Base-by-base conservation (phyloP, 2,797 vertebrate genomes). In the Ctenosaura bakeri region DNA sequence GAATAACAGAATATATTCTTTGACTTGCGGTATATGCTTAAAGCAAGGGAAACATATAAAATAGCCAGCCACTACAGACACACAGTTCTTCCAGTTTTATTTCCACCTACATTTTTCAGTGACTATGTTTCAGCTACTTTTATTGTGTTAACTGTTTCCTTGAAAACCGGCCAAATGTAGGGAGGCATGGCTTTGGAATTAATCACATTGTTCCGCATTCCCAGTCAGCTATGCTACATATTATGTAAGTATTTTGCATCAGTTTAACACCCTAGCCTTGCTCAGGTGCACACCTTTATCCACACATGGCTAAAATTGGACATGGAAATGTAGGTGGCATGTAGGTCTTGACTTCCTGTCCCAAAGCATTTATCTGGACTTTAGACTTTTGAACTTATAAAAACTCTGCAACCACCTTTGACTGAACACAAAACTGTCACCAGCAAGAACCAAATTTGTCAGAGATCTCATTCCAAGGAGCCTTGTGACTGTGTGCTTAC, bases 1-100 rank as follows among this genome's bases (percentile, higher is more conserved):
- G 69, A 86, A 86, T 82, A 92, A 91, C 87, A 89, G 87, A 83
- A 3, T 0, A 0, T 89, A 90, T 1, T 88, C 88, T 56, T 88
- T 81, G 24, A 52, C 0, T 59, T 91, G 56, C 86, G 52, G 80
- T 0, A 74, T 29, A 83, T 79, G 64, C 29, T 83, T 38, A 83
- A 38, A 83, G 81, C 22, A 62, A 83, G 54, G 81, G 18, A 35
- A 62, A 42, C 16, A 56, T 80, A 80, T 20, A 56, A 81, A 56
- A 81, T 14, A 81, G 7, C 50, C 32, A 80, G 14, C 32, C 79
- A 81, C 50, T n/a, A 29, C 52, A 81, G 26, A n/a, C 32, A 9
- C 6, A 56, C 52, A 81, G 79, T n/a, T 81, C 50, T 54, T 81
- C 32, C 52, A 56, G 29, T 16, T 56, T 81, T 81, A 54, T 81